These are phyloP conservation scores for Scophthalmus maximus DNA, from an alignment of 2,113 vertebrate species.

Conservation along the genomic window DNA sequence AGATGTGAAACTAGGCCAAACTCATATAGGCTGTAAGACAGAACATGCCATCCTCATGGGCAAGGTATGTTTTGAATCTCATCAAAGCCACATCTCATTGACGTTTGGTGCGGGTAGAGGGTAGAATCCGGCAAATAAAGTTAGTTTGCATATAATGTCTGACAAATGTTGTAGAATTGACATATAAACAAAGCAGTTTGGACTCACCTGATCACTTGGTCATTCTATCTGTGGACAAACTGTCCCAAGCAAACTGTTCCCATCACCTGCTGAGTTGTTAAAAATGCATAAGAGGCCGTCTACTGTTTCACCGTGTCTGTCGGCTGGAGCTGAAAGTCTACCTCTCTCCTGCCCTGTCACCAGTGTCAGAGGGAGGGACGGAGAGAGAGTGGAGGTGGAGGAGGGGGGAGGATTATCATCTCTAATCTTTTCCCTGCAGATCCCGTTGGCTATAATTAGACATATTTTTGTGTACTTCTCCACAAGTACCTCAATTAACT, in stretches of 20 bases:
- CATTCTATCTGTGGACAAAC: slow-evolving; percentile 73
- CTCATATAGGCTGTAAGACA: no score
- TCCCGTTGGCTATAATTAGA: slow-evolving; percentile 74
- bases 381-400: slow-evolving; percentile 27
- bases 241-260: slow-evolving; percentile 75
- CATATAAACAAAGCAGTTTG: slow-evolving; percentile 24
- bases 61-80: not conserved
- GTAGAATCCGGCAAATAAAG: not conserved
- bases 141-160: slow-evolving; percentile 2
- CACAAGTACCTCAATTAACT: slow-evolving; percentile 26
- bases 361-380: slow-evolving; percentile 46
- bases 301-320: slow-evolving; percentile 74
- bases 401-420: slow-evolving; percentile 74
- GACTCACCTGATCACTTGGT: slow-evolving; percentile 74
- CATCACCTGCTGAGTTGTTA: slow-evolving; percentile 82
- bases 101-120: not conserved
- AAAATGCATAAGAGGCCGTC: slow-evolving; percentile 79
- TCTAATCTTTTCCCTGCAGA: slow-evolving; percentile 79
- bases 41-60: not conserved
- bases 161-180: no score
- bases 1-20: no score
- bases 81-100: not conserved
- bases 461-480: slow-evolving; percentile 39
- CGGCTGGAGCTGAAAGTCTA: slow-evolving; percentile 66
- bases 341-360: slow-evolving; percentile 59